phyloP scores from a whole-genome alignment of 2,888 invertebrate genomes.

The Athalia circularis region DNA sequence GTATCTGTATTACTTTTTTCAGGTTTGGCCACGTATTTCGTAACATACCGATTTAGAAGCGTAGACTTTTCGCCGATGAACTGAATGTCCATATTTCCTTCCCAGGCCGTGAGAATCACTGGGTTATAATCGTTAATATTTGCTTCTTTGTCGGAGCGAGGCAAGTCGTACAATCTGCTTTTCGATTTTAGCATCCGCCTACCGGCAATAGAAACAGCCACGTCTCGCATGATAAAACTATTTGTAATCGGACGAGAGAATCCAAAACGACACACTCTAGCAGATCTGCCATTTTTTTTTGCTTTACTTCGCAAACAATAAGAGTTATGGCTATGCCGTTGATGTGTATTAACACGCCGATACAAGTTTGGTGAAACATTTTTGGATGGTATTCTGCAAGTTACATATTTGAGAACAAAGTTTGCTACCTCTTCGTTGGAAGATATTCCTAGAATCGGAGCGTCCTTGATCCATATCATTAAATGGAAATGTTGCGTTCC shows the following conservation, averaged over 20 bases:
- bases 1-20: conserved; percentile 56
- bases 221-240: conserved; percentile 53
- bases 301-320: conserved; percentile 53
- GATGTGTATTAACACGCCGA: conserved; percentile 53
- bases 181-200: conserved; percentile 56
- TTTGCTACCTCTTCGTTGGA: conserved; percentile 53
- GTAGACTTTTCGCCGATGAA: conserved; percentile 57
- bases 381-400: conserved; percentile 54
- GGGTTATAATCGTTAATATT: conserved; percentile 62
- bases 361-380: conserved; percentile 51
- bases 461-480: conserved; percentile 58
- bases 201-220: conserved; percentile 57
- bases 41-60: conserved; percentile 57
- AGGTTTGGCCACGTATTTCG: conserved; percentile 61
- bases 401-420: conserved; percentile 57
- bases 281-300: conserved; percentile 54
- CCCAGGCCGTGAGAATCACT: conserved; percentile 57
- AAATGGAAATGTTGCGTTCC: conserved; percentile 58
- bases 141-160: conserved; percentile 51
- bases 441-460: conserved; percentile 55
- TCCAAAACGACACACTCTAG: conserved; percentile 57
- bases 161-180: conserved; percentile 59
- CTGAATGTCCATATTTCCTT: conserved; percentile 62
- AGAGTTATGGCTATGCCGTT: conserved; percentile 54
- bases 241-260: conserved; percentile 57